A percentile compares a stretch with the other conserved stretches of the same genome.
These are phyloP conservation scores for Papilio gigon DNA, from an alignment of 2,888 invertebrate species.

Conservation along the genomic window DNA sequence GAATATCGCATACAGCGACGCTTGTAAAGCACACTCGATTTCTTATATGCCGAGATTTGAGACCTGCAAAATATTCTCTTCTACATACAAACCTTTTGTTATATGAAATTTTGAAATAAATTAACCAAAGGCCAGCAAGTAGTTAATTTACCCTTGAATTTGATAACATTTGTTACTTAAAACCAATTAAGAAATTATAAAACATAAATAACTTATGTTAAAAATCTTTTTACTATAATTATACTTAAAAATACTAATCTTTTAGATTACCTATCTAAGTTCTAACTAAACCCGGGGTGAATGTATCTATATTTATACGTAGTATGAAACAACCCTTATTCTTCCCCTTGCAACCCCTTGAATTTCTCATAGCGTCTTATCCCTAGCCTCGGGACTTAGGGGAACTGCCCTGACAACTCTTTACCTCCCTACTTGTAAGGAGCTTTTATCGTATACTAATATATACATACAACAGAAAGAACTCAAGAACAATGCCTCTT, in stretches of 20 bases:
- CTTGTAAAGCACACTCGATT: constrained; percentile 3
- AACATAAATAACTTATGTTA: too few species aligned
- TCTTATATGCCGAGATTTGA: not conserved
- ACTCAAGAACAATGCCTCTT: constrained; percentile 21
- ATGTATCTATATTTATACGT: not conserved
- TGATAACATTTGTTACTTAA: too few species aligned
- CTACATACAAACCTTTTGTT: not conserved
- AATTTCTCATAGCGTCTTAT: constrained; percentile 35
- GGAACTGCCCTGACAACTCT: constrained; percentile 20
- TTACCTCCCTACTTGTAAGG: constrained; percentile 23
- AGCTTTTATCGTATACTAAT: constrained; percentile 1
- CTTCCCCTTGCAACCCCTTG: constrained; percentile 29
- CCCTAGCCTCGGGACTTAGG: constrained; percentile 31
- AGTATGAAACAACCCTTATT: constrained; percentile 19
- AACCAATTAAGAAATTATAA: too few species aligned
- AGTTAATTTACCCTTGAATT: too few species aligned
- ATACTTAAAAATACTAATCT: too few species aligned
- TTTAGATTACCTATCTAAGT: too few species aligned
- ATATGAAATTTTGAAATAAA: not conserved
- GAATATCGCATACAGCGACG: not conserved
- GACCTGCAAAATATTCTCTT: not conserved
- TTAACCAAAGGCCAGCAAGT: too few species aligned
- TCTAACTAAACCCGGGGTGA: not conserved
- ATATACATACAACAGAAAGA: constrained; percentile 29
- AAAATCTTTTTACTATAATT: too few species aligned